Conservation (phyloP, 2,797 vertebrate genomes). For the Falco biarmicus region DNA sequence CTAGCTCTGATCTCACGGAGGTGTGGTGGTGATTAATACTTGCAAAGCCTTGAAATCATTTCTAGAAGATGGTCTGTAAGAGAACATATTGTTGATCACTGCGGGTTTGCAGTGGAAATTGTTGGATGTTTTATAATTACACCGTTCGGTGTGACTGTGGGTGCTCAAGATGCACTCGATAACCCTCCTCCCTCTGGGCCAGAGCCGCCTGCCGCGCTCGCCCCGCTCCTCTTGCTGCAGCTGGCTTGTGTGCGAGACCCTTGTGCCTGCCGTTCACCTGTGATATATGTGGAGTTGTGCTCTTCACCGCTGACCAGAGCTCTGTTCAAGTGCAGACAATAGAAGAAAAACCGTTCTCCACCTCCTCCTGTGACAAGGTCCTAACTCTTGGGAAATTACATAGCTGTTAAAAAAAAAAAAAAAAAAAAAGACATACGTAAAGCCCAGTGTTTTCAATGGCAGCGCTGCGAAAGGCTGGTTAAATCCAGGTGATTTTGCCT, state of each 20-base stretch:
- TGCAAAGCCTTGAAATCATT: background rate
- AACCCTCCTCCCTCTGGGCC: background rate
- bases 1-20: background rate
- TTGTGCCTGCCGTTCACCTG: background rate
- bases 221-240: background rate
- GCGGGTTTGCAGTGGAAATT: background rate
- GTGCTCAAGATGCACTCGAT: background rate
- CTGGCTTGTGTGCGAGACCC: background rate
- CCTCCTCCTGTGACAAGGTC: background rate
- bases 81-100: background rate
- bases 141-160: rapidly evolving
- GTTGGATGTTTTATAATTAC: background rate
- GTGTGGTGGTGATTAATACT: background rate
- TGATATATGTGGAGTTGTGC: background rate
- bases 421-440: background rate
- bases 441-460: background rate
- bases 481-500: slow-evolving; percentile 23
- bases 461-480: background rate
- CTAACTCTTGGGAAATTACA: slow-evolving; percentile 4
- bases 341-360: background rate
- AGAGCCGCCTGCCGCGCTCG: background rate
- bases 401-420: background rate
- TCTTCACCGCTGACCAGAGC: background rate
- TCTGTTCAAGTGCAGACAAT: background rate
- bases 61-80: background rate